phyloP scores from a whole-genome alignment of 1,140 invertebrate genomes.

The Lepidostoma basale region DNA sequence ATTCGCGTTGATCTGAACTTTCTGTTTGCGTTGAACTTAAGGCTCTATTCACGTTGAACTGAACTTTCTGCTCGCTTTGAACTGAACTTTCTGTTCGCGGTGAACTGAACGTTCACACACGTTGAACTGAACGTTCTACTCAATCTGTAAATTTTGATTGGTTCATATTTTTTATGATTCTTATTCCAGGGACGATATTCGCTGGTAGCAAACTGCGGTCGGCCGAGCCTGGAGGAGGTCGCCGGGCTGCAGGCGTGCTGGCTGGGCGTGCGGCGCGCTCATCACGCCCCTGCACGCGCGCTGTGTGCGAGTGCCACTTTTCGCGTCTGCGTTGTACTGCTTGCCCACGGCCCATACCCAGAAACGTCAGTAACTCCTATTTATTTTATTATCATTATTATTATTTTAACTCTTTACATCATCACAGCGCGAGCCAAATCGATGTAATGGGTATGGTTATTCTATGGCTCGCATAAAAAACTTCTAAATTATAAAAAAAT shows the following conservation, averaged over 20 bases:
- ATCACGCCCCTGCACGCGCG: constrained; percentile 40
- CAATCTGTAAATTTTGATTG: neutral
- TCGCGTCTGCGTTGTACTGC: constrained; percentile 50
- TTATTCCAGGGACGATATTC: constrained; percentile 53
- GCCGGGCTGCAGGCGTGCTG: constrained; percentile 51
- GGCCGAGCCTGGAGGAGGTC: constrained; percentile 51
- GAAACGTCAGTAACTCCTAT: neutral
- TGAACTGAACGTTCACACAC: too few species aligned
- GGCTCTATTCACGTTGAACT: too few species aligned
- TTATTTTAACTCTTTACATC: neutral
- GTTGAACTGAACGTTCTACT: too few species aligned
- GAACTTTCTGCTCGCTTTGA: neutral
- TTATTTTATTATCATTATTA: neutral
- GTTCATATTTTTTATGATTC: neutral
- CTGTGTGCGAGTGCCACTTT: constrained; percentile 55
- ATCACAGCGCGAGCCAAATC: too few species aligned
- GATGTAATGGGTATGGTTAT: too few species aligned
- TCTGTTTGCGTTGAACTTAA: too few species aligned
- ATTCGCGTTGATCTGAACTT: too few species aligned
- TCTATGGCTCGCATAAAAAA: constrained; percentile 25
- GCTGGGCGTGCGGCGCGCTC: constrained; percentile 49
- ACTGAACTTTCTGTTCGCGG: too few species aligned
- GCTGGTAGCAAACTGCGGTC: constrained; percentile 51
- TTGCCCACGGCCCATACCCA: constrained; percentile 47
- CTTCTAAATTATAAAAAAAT: too few species aligned